These are phyloP conservation scores for Selenia dentaria DNA, from an alignment of 2,888 invertebrate genomes.

Conservation along the genomic window DNA sequence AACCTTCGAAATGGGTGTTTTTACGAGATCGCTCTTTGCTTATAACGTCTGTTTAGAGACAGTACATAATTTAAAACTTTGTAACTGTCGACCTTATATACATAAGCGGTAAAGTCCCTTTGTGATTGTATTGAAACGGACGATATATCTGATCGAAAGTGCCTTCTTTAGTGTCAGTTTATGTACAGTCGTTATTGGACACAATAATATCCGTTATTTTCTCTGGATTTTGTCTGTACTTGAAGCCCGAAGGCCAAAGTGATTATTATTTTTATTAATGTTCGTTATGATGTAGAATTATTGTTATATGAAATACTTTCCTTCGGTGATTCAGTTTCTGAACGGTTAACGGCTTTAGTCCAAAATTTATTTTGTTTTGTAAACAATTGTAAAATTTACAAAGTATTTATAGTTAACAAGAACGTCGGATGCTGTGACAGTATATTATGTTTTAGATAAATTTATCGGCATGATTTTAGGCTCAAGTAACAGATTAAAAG, in stretches of 20 bases:
- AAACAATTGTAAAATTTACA: too few relatives aligned
- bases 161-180: conserved; percentile 52
- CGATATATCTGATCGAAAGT: conserved; percentile 38
- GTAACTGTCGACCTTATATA: conserved; percentile 32
- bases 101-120: conserved; percentile 34
- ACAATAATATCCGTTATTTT: conserved; percentile 46
- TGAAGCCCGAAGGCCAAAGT: conserved; percentile 10
- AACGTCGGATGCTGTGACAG: too few relatives aligned
- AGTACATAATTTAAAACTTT: conserved; percentile 30
- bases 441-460: too few relatives aligned
- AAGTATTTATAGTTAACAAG: too few relatives aligned
- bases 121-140: conserved; percentile 37
- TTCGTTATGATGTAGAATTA: conserved; percentile 4
- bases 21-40: conserved; percentile 53
- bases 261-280: conserved; percentile 17
- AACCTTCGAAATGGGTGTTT: conserved; percentile 32
- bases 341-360: too few relatives aligned
- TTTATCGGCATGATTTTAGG: too few relatives aligned
- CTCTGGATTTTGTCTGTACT: conserved; percentile 11
- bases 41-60: conserved; percentile 37
- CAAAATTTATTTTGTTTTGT: too few relatives aligned
- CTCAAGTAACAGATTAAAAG: too few relatives aligned
- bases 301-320: neutral
- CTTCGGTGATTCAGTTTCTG: too few relatives aligned
- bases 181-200: conserved; percentile 53